Conservation (phyloP, 92 coral and sea anemone species). For the Ricordea florida region DNA sequence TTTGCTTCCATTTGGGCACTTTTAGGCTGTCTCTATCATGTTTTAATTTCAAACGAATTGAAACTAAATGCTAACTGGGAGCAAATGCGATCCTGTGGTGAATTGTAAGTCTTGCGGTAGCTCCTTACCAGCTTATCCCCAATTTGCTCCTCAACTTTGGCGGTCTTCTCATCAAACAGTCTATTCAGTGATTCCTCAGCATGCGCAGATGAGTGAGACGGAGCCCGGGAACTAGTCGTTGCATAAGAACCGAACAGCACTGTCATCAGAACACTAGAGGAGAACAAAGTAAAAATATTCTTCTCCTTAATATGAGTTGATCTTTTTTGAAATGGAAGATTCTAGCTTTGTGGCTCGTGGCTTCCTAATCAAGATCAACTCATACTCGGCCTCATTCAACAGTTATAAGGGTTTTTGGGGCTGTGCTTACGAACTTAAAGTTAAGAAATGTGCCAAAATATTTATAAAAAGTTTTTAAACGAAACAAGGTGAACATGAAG, state of each 20-base stretch:
- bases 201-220: constrained; percentile 63
- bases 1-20: no score
- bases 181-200: constrained; percentile 65
- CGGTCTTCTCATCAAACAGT: constrained; percentile 40
- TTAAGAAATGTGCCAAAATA: no score
- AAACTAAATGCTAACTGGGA: neutral
- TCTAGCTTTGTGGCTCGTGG: no score
- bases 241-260: constrained; percentile 90
- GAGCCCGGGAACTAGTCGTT: constrained; percentile 77
- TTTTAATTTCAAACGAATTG: no score
- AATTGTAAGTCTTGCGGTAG: neutral
- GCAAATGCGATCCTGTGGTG: neutral
- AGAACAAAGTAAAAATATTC: neutral
- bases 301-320: no score
- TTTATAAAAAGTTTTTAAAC: no score
- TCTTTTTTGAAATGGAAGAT: no score
- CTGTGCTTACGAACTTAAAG: no score
- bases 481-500: neutral
- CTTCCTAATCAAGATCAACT: no score
- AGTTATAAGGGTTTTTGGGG: no score
- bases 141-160: constrained; percentile 29
- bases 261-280: constrained; percentile 85
- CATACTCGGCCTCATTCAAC: no score
- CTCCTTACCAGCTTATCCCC: constrained; percentile 62
- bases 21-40: no score